phyloP scores from a whole-genome alignment of 2,888 invertebrate genomes.

The Caenorhabditis sp. region DNA sequence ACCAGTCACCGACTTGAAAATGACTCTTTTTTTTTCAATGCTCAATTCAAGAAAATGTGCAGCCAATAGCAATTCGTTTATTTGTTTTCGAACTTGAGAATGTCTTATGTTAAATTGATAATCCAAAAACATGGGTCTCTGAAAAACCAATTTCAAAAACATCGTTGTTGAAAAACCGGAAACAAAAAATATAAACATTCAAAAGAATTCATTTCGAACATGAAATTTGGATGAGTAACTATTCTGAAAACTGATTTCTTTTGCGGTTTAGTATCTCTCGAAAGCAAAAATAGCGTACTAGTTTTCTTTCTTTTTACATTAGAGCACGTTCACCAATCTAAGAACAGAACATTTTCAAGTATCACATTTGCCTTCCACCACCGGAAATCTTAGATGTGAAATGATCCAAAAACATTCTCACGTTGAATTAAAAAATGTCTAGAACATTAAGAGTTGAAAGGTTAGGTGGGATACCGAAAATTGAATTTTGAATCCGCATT shows the following conservation, averaged over 20 bases:
- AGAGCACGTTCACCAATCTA: background rate
- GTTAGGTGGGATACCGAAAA: background rate
- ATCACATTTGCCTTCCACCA: background rate
- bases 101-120: no score
- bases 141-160: no score
- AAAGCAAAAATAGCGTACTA: background rate
- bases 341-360: background rate
- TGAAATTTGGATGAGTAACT: no score
- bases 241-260: no score
- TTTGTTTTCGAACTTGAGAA: no score
- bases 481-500: background rate
- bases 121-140: no score
- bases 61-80: no score
- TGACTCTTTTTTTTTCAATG: background rate
- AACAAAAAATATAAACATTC: no score
- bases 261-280: background rate
- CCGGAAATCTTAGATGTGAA: no score
- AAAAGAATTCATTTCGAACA: no score
- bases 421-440: background rate
- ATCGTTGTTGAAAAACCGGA: no score
- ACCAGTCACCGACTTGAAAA: conserved; percentile 16
- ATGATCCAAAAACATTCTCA: background rate
- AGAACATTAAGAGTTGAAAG: background rate
- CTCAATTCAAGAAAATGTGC: background rate
- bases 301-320: background rate